phyloP scores from a whole-genome alignment of 2,888 invertebrate species.

The Oscheius onirici region DNA sequence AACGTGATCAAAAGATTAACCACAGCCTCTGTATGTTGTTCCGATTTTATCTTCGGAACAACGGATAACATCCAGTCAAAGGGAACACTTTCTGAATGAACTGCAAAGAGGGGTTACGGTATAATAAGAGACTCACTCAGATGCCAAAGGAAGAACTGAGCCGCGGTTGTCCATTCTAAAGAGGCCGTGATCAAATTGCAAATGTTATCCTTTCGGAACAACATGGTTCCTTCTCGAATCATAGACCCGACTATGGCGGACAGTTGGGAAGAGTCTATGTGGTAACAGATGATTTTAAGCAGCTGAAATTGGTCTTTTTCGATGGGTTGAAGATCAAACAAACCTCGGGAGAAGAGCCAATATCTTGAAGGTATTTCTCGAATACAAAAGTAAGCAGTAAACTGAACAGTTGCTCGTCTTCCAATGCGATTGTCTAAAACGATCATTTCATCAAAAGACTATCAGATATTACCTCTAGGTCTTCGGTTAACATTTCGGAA shows the following conservation, averaged over 20 bases:
- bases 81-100: constrained; percentile 53
- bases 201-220: constrained; percentile 75
- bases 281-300: constrained; percentile 87
- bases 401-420: constrained; percentile 87
- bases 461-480: constrained; percentile 78
- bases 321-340: neutral
- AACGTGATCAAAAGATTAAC: constrained; percentile 88
- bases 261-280: constrained; percentile 86
- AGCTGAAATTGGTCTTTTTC: constrained; percentile 74
- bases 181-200: constrained; percentile 78
- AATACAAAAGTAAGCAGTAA: constrained; percentile 25
- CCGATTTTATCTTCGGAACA: constrained; percentile 78
- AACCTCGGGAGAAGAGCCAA: constrained; percentile 68
- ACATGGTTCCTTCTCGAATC: constrained; percentile 79
- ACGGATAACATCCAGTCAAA: constrained; percentile 55
- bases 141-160: constrained; percentile 97
- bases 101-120: constrained; percentile 30
- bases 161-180: constrained; percentile 93
- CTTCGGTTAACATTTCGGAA: constrained; percentile 78
- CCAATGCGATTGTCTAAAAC: constrained; percentile 80
- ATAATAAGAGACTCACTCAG: constrained; percentile 74
- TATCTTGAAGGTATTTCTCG: constrained; percentile 65
- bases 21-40: constrained; percentile 89
- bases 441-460: neutral
- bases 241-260: constrained; percentile 88